phyloP scores from a whole-genome alignment of 2,888 invertebrate genomes.

The Dynastes tityus region DNA sequence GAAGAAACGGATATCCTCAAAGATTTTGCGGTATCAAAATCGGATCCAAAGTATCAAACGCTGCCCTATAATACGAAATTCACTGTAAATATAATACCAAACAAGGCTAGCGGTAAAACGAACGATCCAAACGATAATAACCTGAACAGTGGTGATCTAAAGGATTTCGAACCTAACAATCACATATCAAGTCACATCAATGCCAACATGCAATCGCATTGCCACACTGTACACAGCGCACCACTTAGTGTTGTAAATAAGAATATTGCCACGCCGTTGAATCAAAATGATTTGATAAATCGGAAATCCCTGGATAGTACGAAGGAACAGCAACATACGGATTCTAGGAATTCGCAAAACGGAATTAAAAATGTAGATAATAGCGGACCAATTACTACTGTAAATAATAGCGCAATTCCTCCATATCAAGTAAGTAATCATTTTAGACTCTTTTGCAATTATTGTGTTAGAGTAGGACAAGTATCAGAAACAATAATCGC shows the following conservation, averaged over 20 bases:
- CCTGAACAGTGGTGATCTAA: conserved; percentile 51
- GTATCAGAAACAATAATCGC: no score
- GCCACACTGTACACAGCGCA: conserved; percentile 73
- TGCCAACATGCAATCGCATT: conserved; percentile 62
- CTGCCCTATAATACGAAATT: conserved; percentile 92
- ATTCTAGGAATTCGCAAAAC: conserved; percentile 49
- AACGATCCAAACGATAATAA: conserved; percentile 51
- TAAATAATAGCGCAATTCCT: conserved; percentile 44
- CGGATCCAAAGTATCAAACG: conserved; percentile 93
- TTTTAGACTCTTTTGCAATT: background rate
- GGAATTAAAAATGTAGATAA: conserved; percentile 46
- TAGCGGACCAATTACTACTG: conserved; percentile 42
- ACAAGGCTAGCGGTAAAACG: conserved; percentile 66
- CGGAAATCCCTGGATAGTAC: conserved; percentile 59
- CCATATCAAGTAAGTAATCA: conserved; percentile 49
- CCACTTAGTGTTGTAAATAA: conserved; percentile 76
- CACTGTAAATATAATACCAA: conserved; percentile 75
- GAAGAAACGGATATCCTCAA: conserved; percentile 71
- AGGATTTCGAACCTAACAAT: conserved; percentile 58
- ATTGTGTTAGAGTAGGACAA: background rate
- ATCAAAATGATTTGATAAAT: conserved; percentile 71
- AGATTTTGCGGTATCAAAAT: conserved; percentile 85
- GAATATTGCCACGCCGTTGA: conserved; percentile 78
- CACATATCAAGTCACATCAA: conserved; percentile 59
- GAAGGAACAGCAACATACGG: conserved; percentile 43